These are phyloP conservation scores for Orchestia grillus DNA, from an alignment of 1,140 invertebrate genomes.

Conservation along the genomic window DNA sequence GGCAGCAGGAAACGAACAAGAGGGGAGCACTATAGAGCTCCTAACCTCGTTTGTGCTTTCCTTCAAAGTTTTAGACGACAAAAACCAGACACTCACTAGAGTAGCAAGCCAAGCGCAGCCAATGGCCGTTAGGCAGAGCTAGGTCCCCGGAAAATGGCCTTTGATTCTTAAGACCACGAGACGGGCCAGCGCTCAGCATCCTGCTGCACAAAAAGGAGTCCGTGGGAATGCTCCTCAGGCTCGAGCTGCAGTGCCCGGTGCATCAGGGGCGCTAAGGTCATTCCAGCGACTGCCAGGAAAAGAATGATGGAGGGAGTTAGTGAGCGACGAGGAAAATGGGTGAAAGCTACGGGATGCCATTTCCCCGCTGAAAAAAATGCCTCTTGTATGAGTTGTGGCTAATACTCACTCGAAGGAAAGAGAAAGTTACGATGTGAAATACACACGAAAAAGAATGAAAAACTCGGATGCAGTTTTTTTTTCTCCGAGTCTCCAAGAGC, in stretches of 20 bases:
- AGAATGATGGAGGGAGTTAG: not conserved
- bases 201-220: not conserved
- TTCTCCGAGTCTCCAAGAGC: not conserved
- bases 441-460: not conserved
- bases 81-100: not conserved
- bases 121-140: slow-evolving; percentile 22
- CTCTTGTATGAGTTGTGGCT: not conserved
- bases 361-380: not conserved
- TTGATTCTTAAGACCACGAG: not conserved
- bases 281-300: not conserved
- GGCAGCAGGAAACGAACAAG: not conserved
- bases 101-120: not conserved
- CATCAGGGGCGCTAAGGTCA: not conserved
- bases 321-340: not conserved
- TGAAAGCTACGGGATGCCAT: not conserved
- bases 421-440: not conserved
- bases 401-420: not conserved
- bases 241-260: too few species aligned
- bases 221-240: not conserved
- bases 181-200: not conserved
- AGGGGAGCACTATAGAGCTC: not conserved
- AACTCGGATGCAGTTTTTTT: not conserved
- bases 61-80: not conserved
- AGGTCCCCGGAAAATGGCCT: not conserved
- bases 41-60: not conserved